A percentile compares a stretch with the other conserved stretches of the same genome.
Conservation (phyloP, 2,113 vertebrate genomes). For the Pygathrix nemaeus region DNA sequence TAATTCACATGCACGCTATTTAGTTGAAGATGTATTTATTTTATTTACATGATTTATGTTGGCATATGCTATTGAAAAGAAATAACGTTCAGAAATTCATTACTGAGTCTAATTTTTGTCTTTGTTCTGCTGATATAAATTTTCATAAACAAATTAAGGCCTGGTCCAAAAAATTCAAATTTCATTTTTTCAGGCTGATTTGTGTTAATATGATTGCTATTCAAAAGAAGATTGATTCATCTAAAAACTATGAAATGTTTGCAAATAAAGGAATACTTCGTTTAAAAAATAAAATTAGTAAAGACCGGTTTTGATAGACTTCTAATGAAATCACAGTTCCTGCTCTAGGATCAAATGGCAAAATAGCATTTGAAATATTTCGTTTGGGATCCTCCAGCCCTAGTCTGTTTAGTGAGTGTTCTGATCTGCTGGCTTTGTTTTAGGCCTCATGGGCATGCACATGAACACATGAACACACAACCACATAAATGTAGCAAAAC, state of each 20-base stretch:
- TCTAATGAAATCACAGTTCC: slow-evolving; percentile 10
- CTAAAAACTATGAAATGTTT: not conserved
- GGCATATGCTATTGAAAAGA: not conserved
- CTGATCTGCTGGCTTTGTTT: slow-evolving; percentile 73
- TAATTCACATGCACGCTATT: not conserved
- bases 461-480: slow-evolving; percentile 25
- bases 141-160: slow-evolving; percentile 35
- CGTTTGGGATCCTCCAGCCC: slow-evolving; percentile 29
- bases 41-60: slow-evolving; percentile 15
- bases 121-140: not conserved
- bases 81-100: slow-evolving; percentile 32
- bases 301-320: slow-evolving; percentile 24
- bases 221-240: not conserved
- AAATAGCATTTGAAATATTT: not conserved
- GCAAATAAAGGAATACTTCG: slow-evolving; percentile 18
- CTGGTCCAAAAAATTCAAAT: slow-evolving; percentile 14
- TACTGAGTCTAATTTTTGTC: not conserved
- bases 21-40: not conserved
- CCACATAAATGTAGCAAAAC: slow-evolving; percentile 30
- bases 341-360: slow-evolving; percentile 55
- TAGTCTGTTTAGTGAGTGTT: slow-evolving; percentile 48
- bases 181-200: slow-evolving; percentile 47
- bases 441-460: slow-evolving; percentile 66
- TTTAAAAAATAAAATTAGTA: not conserved
- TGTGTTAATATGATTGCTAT: not conserved